Evolutionary conservation across 2,888 invertebrate genomes (phyloP).

Genomic region (Cataglyphis rosenhaueri): DNA sequence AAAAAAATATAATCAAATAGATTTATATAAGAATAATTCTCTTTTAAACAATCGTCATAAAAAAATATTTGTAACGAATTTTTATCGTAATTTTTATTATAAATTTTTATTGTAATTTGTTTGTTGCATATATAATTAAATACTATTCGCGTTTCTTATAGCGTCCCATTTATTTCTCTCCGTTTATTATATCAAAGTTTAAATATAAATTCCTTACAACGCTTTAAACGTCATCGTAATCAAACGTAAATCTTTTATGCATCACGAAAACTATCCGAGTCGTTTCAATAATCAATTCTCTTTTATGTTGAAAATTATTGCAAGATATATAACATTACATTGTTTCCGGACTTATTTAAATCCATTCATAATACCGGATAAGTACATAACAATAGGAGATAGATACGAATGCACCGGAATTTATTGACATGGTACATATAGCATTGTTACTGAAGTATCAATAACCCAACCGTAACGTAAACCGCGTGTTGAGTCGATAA

Average conservation of each 20-base stretch:
- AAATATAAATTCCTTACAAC: not conserved
- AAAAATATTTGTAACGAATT: not conserved
- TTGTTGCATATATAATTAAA: not conserved
- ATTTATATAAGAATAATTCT: not conserved
- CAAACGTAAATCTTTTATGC: not conserved
- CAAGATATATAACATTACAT: not conserved
- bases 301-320: not conserved
- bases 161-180: not conserved
- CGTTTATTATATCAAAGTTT: not conserved
- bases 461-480: slow-evolving; percentile 40
- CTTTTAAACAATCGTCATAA: not conserved
- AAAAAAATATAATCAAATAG: not conserved
- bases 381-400: not conserved
- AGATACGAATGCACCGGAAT: slow-evolving; percentile 25
- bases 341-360: slow-evolving; percentile 32
- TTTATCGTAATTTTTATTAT: not conserved
- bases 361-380: not conserved
- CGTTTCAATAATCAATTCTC: not conserved
- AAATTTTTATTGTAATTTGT: not conserved
- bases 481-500: slow-evolving; percentile 45
- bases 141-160: not conserved
- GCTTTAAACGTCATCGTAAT: not conserved
- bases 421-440: slow-evolving; percentile 44
- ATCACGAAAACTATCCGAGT: not conserved
- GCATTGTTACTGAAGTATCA: slow-evolving; percentile 52